Evolutionary conservation across 2,888 invertebrate genomes (phyloP).

Genomic region (Aricia artaxerxes): DNA sequence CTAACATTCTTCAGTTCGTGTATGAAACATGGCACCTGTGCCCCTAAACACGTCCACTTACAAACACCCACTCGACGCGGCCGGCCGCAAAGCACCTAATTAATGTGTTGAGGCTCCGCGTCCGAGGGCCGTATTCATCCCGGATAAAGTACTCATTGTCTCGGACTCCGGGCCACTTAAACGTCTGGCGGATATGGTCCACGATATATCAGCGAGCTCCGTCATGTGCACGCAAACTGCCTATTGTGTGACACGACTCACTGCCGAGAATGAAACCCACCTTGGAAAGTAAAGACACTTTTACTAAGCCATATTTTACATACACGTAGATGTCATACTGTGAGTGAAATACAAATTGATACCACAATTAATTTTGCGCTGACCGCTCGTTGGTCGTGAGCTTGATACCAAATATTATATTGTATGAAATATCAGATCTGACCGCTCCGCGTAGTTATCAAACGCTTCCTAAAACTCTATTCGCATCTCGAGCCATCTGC

Average conservation of each 20-base stretch:
- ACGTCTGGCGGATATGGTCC: conserved; percentile 11
- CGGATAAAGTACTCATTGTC: conserved; percentile 30
- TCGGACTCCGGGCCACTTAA: conserved; percentile 27
- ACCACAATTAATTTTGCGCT: no score
- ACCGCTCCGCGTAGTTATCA: neutral
- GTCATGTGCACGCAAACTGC: conserved; percentile 16
- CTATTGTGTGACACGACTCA: conserved; percentile 5
- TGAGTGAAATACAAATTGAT: no score
- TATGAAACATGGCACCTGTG: neutral
- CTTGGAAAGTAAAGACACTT: neutral
- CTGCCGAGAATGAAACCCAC: neutral
- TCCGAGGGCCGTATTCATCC: conserved; percentile 26
- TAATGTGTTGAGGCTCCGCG: conserved; percentile 28
- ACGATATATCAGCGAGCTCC: neutral
- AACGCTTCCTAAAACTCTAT: neutral
- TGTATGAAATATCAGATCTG: no score
- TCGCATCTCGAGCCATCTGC: no score
- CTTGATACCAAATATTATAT: no score
- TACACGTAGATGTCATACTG: no score
- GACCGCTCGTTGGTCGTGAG: no score
- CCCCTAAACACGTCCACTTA: conserved; percentile 20
- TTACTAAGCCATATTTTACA: no score
- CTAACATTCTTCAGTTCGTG: neutral
- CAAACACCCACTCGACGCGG: conserved; percentile 22
- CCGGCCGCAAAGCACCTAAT: conserved; percentile 29